These are phyloP conservation scores for Chloroceryle aenea DNA, from an alignment of 2,113 vertebrate species.

Conservation along the genomic window DNA sequence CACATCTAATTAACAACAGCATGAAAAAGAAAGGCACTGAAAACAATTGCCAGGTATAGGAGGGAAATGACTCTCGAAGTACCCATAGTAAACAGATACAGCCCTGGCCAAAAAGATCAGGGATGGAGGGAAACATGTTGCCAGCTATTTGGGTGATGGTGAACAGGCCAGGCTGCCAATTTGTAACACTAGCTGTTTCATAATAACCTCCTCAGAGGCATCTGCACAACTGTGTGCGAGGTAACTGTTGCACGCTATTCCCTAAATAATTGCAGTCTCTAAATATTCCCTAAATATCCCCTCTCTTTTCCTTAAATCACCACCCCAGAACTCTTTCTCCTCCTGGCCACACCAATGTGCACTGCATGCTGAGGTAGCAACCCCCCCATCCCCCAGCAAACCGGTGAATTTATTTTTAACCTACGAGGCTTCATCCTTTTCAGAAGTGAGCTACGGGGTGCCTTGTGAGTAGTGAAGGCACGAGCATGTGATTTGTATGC, in stretches of 20 bases:
- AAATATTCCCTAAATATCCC: neutral
- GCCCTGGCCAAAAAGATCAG: neutral
- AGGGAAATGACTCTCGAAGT: neutral
- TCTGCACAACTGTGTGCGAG: constrained; percentile 51
- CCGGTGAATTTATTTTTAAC: neutral
- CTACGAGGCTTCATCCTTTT: neutral
- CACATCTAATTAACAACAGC: neutral
- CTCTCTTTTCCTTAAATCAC: neutral
- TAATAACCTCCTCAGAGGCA: neutral
- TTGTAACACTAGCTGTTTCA: neutral
- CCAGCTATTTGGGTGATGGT: constrained; percentile 38
- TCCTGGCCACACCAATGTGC: neutral
- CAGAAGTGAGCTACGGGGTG: neutral
- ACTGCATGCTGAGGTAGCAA: neutral
- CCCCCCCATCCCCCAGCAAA: neutral
- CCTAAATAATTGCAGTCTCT: neutral
- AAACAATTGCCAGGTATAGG: neutral
- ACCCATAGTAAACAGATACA: neutral
- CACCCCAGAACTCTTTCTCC: neutral
- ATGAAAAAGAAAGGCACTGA: fast-evolving
- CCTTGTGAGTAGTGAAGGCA: neutral
- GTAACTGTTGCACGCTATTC: constrained; percentile 34
- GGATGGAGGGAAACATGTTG: fast-evolving
- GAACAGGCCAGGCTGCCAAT: neutral
- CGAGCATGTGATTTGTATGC: neutral